Percentiles rank a stretch among this genome's conserved stretches.
Conservation (phyloP, 2,797 vertebrate genomes). For the Aselliscus stoliczkanus region DNA sequence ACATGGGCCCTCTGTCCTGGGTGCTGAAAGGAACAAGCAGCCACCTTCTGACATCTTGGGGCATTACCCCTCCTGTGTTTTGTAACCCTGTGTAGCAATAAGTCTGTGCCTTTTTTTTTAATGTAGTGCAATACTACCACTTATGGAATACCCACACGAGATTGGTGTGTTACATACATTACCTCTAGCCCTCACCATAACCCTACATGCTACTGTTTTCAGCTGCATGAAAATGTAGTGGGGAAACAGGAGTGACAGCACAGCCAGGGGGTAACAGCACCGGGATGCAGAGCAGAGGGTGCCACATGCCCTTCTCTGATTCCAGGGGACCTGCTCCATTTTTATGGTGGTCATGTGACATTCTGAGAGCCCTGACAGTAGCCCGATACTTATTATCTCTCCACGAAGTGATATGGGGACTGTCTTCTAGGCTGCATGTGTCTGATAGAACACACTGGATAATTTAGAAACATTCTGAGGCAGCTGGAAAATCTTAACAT, state of each 20-base stretch:
- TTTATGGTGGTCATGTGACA: background rate
- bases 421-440: background rate
- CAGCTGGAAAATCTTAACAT: background rate
- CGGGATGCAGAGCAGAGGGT: background rate
- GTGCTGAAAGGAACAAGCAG: background rate
- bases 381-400: background rate
- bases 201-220: background rate
- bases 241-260: background rate
- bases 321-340: background rate
- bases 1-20: accelerated
- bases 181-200: background rate
- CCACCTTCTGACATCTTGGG: accelerated
- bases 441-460: background rate
- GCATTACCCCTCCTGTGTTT: background rate
- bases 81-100: background rate
- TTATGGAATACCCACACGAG: background rate
- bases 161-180: background rate
- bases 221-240: background rate
- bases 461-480: background rate
- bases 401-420: background rate
- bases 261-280: background rate
- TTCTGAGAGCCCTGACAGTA: background rate
- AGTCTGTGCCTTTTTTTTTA: background rate
- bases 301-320: background rate
- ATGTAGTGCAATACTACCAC: background rate